Evolutionary conservation across 2,888 invertebrate species (phyloP).

Genomic region (Mesorhabditis spiculigera): DNA sequence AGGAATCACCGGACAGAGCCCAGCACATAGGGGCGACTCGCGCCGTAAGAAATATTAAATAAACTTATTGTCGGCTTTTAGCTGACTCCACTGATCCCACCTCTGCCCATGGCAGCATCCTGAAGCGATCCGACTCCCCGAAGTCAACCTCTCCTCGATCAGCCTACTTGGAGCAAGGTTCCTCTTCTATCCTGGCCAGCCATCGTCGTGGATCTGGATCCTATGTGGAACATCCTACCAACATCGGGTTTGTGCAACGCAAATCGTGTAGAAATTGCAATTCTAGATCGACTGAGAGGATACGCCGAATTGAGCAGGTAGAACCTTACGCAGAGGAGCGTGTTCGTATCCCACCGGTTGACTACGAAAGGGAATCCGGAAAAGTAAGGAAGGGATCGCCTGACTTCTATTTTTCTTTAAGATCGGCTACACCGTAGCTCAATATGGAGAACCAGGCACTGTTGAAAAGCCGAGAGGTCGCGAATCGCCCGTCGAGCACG

Average conservation of each 20-base stretch:
- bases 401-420: not conserved
- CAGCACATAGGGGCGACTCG: not conserved
- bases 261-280: not conserved
- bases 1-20: constrained; percentile 4
- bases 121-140: not conserved
- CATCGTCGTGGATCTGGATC: not conserved
- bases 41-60: not conserved
- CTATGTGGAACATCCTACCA: not conserved
- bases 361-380: not conserved
- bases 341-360: constrained; percentile 3
- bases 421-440: constrained; percentile 51
- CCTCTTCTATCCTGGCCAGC: not conserved
- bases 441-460: constrained; percentile 37
- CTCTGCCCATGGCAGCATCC: not conserved
- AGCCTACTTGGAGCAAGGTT: constrained; percentile 5
- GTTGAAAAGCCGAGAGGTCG: constrained; percentile 9
- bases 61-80: not conserved
- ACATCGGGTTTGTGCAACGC: not conserved
- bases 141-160: not conserved
- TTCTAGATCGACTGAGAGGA: constrained; percentile 16
- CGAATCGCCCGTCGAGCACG: constrained; percentile 4
- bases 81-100: not conserved
- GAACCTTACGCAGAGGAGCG: constrained; percentile 38
- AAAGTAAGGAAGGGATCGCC: not conserved
- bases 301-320: constrained; percentile 32